A percentile compares a stretch with the other conserved stretches of the same genome.
These are phyloP conservation scores for Lampropteryx suffumata DNA, from an alignment of 2,888 invertebrate species.

Conservation along the genomic window DNA sequence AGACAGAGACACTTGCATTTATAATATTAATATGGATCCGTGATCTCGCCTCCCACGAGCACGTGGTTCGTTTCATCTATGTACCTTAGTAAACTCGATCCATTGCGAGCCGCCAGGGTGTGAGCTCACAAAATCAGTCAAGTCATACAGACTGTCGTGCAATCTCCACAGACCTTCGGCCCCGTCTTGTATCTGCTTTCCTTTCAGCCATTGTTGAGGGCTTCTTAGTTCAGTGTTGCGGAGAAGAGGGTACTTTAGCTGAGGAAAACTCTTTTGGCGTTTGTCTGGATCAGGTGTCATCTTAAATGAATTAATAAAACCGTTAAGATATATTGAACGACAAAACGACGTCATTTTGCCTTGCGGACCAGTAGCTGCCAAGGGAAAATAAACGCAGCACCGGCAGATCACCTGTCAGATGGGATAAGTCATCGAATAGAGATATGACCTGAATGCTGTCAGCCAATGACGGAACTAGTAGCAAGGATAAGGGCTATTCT, in stretches of 20 bases:
- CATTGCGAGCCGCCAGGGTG: conserved; percentile 96
- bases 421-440: too few species aligned
- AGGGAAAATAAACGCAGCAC: too few species aligned
- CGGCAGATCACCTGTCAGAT: too few species aligned
- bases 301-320: conserved; percentile 4
- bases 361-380: too few species aligned
- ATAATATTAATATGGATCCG: too few species aligned
- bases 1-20: too few species aligned
- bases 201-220: conserved; percentile 83
- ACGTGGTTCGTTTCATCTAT: background rate
- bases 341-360: too few species aligned
- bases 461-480: too few species aligned
- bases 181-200: conserved; percentile 86
- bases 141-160: conserved; percentile 91
- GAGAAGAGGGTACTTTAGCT: conserved; percentile 73
- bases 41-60: too few species aligned
- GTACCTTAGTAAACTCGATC: conserved; percentile 86
- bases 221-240: conserved; percentile 70
- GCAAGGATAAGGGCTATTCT: too few species aligned
- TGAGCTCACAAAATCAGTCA: conserved; percentile 87
- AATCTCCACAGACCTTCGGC: conserved; percentile 92
- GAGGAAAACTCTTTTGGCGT: conserved; percentile 72
- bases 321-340: too few species aligned
- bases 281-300: conserved; percentile 59
- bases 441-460: too few species aligned